A percentile compares a stretch with the other conserved stretches of the same genome.
These are phyloP conservation scores for Ylistrum balloti DNA, from an alignment of 1,140 invertebrate genomes.

Conservation along the genomic window DNA sequence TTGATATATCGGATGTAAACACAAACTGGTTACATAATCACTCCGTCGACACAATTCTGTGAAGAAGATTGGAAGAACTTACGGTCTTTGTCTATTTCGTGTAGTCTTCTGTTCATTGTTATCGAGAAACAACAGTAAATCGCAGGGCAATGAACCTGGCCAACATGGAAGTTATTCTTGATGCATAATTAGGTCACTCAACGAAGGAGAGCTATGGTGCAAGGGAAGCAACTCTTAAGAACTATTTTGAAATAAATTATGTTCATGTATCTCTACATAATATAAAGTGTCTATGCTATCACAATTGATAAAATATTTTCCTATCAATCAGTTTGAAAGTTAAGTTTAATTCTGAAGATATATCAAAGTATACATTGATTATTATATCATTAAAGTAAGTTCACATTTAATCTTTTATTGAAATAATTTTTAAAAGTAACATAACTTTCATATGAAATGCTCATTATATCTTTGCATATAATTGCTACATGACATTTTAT, in stretches of 20 bases:
- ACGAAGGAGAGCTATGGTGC: not conserved
- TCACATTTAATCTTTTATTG: no score
- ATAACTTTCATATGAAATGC: no score
- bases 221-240: constrained; percentile 9
- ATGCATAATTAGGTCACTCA: constrained; percentile 38
- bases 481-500: not conserved
- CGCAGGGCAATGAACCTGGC: constrained; percentile 16
- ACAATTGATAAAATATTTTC: no score
- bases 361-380: no score
- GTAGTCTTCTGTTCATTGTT: constrained; percentile 38
- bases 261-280: not conserved
- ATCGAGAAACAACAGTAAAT: constrained; percentile 17
- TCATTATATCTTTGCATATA: no score
- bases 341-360: no score
- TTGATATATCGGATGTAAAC: not conserved
- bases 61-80: not conserved
- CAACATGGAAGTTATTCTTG: constrained; percentile 38
- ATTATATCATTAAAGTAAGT: no score
- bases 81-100: constrained; percentile 38
- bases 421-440: no score
- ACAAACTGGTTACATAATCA: not conserved
- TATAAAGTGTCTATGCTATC: no score
- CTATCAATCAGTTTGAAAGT: no score
- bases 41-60: not conserved
- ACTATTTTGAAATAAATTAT: constrained; percentile 4